Percentiles rank a stretch among this genome's conserved stretches.
phyloP scores from a whole-genome alignment of 2,113 vertebrate genomes.

The Condylura cristata region DNA sequence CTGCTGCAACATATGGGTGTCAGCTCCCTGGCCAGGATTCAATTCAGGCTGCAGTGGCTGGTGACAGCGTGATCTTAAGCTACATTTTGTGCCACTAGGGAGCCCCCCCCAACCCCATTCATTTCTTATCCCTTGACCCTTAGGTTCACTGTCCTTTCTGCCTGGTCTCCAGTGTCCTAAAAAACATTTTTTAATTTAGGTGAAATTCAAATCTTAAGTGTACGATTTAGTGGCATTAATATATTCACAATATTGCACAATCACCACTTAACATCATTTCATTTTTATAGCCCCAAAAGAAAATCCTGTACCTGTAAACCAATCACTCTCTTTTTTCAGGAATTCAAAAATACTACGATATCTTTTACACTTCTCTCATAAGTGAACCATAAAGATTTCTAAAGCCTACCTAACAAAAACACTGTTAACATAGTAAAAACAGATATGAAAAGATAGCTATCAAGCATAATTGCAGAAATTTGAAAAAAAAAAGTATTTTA shows the following conservation, averaged over 20 bases:
- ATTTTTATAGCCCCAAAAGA: neutral
- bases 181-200: neutral
- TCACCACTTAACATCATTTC: neutral
- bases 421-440: neutral
- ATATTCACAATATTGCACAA: neutral
- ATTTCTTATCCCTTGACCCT: neutral
- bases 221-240: neutral
- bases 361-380: neutral
- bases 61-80: no score
- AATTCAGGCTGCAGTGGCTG: no score
- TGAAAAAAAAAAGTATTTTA: constrained; percentile 8
- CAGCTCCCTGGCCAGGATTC: no score
- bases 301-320: neutral
- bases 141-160: neutral
- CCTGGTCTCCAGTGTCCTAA: neutral
- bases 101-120: no score
- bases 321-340: neutral
- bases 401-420: neutral
- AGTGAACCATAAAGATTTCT: neutral
- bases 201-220: neutral
- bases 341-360: constrained; percentile 6
- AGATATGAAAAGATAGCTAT: neutral
- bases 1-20: no score
- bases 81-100: no score
- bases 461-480: neutral